phyloP scores from a whole-genome alignment of 2,888 invertebrate species.

The Callosobruchus maculatus region DNA sequence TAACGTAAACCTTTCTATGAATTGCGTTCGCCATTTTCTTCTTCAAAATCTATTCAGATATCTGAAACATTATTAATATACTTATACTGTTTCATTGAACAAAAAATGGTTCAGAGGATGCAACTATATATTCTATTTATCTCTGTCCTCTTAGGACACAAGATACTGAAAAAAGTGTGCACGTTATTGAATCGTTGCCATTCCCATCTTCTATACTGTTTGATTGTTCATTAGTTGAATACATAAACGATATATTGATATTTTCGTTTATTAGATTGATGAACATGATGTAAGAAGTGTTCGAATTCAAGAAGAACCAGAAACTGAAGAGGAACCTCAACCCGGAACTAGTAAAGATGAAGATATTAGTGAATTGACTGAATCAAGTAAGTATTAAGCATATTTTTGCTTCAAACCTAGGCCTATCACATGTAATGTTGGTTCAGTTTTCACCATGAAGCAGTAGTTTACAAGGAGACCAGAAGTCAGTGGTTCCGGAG shows the following conservation, averaged over 20 bases:
- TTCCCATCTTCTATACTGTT: neutral
- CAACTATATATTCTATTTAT: too few relatives aligned
- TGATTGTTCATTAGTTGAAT: neutral
- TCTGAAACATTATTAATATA: too few relatives aligned
- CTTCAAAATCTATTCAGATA: too few relatives aligned
- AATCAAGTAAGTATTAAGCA: conserved; percentile 31
- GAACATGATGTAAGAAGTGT: conserved; percentile 32
- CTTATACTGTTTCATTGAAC: too few relatives aligned
- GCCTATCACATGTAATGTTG: too few relatives aligned
- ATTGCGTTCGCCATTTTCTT: too few relatives aligned
- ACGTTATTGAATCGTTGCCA: neutral
- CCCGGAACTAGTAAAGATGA: conserved; percentile 45
- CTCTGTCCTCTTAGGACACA: neutral
- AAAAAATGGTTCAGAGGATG: too few relatives aligned
- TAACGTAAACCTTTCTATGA: too few relatives aligned
- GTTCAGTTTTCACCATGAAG: too few relatives aligned
- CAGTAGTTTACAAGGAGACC: too few relatives aligned
- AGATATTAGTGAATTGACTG: conserved; percentile 39
- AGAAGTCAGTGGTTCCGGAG: too few relatives aligned
- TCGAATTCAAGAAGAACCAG: conserved; percentile 29
- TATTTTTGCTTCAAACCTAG: too few relatives aligned
- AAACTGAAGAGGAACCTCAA: conserved; percentile 37
- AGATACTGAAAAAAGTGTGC: neutral
- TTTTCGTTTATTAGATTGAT: conserved; percentile 21
- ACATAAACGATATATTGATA: neutral